Base-by-base conservation (phyloP, 2,797 vertebrate genomes). In the Pangasius sanitwongsei region DNA sequence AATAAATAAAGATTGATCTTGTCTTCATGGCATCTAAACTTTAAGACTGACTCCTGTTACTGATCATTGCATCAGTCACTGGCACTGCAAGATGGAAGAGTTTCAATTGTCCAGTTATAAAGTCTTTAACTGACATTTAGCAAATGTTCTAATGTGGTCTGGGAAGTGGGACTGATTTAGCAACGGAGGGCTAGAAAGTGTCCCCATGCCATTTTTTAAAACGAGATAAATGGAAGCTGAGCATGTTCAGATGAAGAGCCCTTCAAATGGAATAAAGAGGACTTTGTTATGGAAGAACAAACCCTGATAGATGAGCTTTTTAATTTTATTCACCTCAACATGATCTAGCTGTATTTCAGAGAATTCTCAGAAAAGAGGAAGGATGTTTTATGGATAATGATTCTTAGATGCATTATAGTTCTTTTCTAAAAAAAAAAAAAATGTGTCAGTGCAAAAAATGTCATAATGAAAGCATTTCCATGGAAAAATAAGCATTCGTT, bases 291-390 rank as follows among this genome's bases (percentile, higher is more conserved):
- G 28, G 48, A 75, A 90, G 86, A 90, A 93, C 89, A 91, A 92
- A 75, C 91, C 89, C 57, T 89, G 91, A 92, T 93, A 93, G 87
- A 94, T 92, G 90, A 84, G 8, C 3, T 3, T 83, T 88, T 90
- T 89, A 85, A 93, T 94, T 92, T 90, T 86, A 92, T 94, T 92
- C 91, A 69, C 61, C 28, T 83, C 92, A 94, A 90, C 18, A 31
- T 11, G 15, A 23, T 93, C 90, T 90, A 91, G 77, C 90, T 7
- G 86, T 88, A 84, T 65, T 91, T 67, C 89, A 82, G 87, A 82
- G 86, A 86, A 85, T 90, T 81, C 48, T 75, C 13, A 1, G 41
- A 75, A 75, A 84, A 31, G 6, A 31, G 5, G 6, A 84, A 57
- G 31, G 7, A 86, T 61, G 70, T 41, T 61, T 86, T 75, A 53